Evolutionary conservation across 2,113 vertebrate genomes (phyloP).

Genomic region (Microtus oregoni): DNA sequence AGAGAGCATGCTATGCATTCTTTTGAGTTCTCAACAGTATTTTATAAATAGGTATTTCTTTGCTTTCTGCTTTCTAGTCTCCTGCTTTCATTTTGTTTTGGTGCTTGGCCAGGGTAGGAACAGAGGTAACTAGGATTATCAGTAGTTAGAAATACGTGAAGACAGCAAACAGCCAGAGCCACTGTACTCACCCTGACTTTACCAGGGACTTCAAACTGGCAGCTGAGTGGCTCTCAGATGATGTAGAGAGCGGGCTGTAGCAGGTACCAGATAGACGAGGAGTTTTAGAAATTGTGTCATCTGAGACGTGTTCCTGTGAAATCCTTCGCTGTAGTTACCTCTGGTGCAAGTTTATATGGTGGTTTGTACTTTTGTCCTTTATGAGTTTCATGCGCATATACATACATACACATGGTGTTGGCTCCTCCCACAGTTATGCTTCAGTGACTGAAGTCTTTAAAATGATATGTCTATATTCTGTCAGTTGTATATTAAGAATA

Average conservation of each 20-base stretch:
- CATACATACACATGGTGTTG: not conserved
- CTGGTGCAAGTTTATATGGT: not conserved
- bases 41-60: conserved; percentile 17
- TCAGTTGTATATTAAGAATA: conserved; percentile 73
- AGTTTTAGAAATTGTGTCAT: not conserved
- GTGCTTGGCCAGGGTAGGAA: not conserved
- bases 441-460: conserved; percentile 55
- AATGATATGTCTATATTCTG: conserved; percentile 61
- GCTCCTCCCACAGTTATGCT: not conserved
- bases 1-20: not conserved
- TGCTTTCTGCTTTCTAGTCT: conserved; percentile 43
- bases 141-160: not conserved
- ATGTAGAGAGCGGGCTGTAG: not conserved
- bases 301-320: not conserved
- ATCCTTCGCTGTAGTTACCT: conserved; percentile 28
- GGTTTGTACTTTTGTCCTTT: conserved; percentile 45
- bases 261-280: not conserved
- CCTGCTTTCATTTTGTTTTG: conserved; percentile 5
- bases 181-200: too few relatives aligned
- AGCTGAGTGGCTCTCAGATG: not conserved
- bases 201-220: not conserved
- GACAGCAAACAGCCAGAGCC: not conserved
- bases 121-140: not conserved
- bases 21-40: conserved; percentile 40
- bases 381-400: not conserved